phyloP scores from a whole-genome alignment of 1,140 invertebrate genomes.

The Yoshiicerus persimilis region DNA sequence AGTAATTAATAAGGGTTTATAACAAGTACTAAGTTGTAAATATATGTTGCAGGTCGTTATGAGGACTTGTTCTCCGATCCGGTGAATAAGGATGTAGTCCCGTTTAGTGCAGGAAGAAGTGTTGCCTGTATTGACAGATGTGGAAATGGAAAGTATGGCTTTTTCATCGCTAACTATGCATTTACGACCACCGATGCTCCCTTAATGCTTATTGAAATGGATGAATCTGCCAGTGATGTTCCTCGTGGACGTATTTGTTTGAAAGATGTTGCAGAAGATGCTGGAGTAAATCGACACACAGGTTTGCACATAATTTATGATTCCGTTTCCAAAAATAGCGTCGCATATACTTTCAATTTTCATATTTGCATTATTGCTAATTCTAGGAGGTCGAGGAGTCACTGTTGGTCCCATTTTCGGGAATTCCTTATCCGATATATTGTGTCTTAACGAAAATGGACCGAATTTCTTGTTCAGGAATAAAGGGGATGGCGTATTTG shows the following conservation, averaged over 20 bases:
- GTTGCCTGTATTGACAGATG: neutral
- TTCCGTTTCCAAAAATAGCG: neutral
- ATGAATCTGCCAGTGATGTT: neutral
- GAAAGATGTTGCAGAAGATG: neutral
- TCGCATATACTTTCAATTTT: too few relatives aligned
- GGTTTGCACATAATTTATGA: neutral
- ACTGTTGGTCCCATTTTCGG: neutral
- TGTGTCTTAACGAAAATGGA: neutral
- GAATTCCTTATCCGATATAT: neutral
- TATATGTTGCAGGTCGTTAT: neutral
- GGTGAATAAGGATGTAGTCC: neutral
- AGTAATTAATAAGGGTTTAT: too few relatives aligned
- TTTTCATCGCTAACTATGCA: neutral
- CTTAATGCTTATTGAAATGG: neutral
- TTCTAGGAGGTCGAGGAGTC: neutral
- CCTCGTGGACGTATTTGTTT: neutral
- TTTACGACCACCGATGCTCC: neutral
- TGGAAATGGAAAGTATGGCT: neutral
- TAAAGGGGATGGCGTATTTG: neutral
- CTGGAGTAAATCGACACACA: neutral
- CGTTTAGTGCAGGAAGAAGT: neutral
- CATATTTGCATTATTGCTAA: neutral
- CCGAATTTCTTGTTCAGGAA: neutral
- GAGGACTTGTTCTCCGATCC: neutral
- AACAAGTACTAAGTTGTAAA: neutral